Base-by-base conservation (phyloP, 2,888 invertebrate genomes). In the Catocala nupta region DNA sequence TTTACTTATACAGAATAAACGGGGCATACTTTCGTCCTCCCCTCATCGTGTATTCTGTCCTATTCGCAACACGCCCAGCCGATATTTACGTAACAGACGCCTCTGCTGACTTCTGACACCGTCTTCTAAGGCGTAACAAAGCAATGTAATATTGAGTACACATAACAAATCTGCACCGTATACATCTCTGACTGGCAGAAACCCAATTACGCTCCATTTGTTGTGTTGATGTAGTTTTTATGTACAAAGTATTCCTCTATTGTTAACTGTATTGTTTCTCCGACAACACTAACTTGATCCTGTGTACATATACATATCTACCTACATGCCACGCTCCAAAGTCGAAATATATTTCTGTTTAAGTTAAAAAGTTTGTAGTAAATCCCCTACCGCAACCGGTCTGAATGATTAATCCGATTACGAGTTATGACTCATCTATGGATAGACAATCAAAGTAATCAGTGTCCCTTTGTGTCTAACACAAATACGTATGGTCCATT, bases 31-130 rank as follows among this genome's bases (percentile, higher is more conserved):
- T 79, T 71, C 71, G 75, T 71, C 84, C 88, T 82, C 89, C 88
- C 90, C 92, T 92, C 90, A 92, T 92, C 90, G 86, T 85, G 89
- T 92, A 92, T 92, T 93, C 92, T 84, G 89, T 89, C 89, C 91
- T 87, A 92, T 90, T 90, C 91, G 87, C 89, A 88, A 91, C 90
- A 92, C 92, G 90, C 91, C 90, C 88, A 87, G 88, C 85, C 89
- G 89, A 91, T 92, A 91, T 93, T 92, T 92, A 91, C 90, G 91
- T 91, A 90, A 90, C 89, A 89, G 88, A 86, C 90, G 89, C 85
- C 86, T 87, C 79, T 83, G 87, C 89, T 88, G 89, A 90, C 90
- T 91, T 85, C 86, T 91, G 89, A 89, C 90, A 87, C 86, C 85
- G 85, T 85, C 84, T 86, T 85, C 86, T 87, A 81, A 76, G 78